Evolutionary conservation across 2,113 vertebrate genomes (phyloP).

Genomic region (Xyrauchen texanus): DNA sequence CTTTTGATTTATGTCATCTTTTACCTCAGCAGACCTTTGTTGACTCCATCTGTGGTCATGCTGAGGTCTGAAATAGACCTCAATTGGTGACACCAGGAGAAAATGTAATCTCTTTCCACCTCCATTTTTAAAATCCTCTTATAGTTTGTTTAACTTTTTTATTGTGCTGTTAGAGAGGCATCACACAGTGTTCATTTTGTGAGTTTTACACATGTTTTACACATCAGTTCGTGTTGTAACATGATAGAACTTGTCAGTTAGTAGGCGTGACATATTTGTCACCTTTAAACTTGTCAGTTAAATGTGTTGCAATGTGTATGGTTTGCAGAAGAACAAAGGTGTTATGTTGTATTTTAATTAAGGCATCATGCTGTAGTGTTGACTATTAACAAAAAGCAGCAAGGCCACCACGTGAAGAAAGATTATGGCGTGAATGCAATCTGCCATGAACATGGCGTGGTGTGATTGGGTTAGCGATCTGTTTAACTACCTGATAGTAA

Average conservation of each 20-base stretch:
- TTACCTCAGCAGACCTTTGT: neutral
- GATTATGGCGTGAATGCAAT: slow-evolving; percentile 23
- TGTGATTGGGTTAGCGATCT: slow-evolving; percentile 48
- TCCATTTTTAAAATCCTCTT: slow-evolving; percentile 6
- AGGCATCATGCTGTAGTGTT: neutral
- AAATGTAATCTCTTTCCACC: slow-evolving; percentile 19
- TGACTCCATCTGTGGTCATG: slow-evolving; percentile 3
- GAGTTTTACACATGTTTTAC: neutral
- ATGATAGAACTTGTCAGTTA: neutral
- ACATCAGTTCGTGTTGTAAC: neutral
- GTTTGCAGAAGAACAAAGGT: neutral
- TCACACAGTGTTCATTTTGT: neutral
- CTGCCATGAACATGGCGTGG: no score
- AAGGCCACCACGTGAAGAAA: slow-evolving; percentile 54
- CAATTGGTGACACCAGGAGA: slow-evolving; percentile 11
- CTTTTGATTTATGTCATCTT: slow-evolving; percentile 1
- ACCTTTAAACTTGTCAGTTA: neutral
- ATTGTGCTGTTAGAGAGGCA: no score
- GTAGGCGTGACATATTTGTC: neutral
- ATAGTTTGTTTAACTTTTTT: slow-evolving; percentile 23
- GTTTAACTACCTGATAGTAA: slow-evolving; percentile 56
- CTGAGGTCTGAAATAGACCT: slow-evolving; percentile 25
- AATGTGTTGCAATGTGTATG: neutral
- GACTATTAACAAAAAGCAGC: slow-evolving; percentile 16
- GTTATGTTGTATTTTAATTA: neutral